phyloP scores from a whole-genome alignment of 35 echinoderm and acorn worm species.

The Diadema setosum region DNA sequence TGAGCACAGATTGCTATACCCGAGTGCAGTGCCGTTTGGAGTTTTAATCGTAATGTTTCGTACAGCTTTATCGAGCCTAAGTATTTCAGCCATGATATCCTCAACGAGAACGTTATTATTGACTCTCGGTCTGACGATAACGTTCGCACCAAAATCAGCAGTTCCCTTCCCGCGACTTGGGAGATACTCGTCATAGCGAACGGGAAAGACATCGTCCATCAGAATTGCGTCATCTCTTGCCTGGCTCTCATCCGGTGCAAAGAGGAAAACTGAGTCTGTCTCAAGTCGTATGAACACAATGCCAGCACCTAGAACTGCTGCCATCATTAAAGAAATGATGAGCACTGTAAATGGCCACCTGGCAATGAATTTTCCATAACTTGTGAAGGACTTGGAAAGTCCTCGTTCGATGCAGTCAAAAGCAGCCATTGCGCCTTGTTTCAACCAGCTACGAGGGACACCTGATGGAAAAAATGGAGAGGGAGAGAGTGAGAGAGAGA shows the following conservation, averaged over 20 bases:
- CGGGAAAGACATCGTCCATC: conserved; percentile 27
- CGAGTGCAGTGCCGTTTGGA: background rate
- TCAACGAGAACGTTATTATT: conserved; percentile 29
- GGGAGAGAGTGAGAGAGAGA: too few species aligned
- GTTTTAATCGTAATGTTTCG: background rate
- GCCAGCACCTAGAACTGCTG: conserved; percentile 18
- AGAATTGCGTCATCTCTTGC: conserved; percentile 19
- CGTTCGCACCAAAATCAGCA: background rate
- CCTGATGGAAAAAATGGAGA: too few species aligned
- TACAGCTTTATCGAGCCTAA: conserved; percentile 18
- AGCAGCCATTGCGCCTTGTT: conserved; percentile 17
- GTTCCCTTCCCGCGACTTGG: background rate
- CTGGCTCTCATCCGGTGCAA: conserved; percentile 44
- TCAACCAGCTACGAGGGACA: too few species aligned
- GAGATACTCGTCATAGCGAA: conserved; percentile 25
- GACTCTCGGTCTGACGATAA: conserved; percentile 47
- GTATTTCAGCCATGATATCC: conserved; percentile 44
- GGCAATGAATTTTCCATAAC: conserved; percentile 34
- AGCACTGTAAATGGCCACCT: conserved; percentile 15
- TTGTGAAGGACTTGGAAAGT: conserved; percentile 9
- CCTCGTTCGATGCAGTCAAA: conserved; percentile 42
- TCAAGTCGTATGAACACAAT: conserved; percentile 52
- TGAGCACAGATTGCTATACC: conserved; percentile 18
- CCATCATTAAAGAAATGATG: conserved; percentile 19
- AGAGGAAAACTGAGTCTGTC: conserved; percentile 31